Base-by-base conservation (phyloP, 2,888 invertebrate species). In the Campoplex nolae region DNA sequence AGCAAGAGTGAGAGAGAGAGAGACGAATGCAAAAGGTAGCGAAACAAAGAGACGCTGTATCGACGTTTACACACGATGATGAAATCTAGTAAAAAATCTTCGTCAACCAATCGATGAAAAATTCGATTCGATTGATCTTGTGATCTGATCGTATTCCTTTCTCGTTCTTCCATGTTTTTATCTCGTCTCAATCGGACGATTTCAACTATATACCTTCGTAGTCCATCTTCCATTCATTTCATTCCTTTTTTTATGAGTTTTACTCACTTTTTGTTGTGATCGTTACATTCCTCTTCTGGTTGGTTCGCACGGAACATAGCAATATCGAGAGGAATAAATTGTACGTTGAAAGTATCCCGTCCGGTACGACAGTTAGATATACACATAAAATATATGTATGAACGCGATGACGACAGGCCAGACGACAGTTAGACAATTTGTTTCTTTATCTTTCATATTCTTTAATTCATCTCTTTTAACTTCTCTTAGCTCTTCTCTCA, bases 51-150 rank as follows among this genome's bases (percentile, higher is more conserved):
- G n/a, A 73, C 1, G n/a, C 16, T 35, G 67, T 9, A 23, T 38
- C 9, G 11, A 48, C 35, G 18, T 67, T 45, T 54, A 18, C 35
- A n/a, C 32, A 54, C 54, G 54, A 58, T 23, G 58, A 78, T 23
- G 28, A 68, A 16, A 54, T 68, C 8, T n/a, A 32, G 73, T 28
- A 48, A 73, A 78, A 68, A 78, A 68, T 68, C 73, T 78, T 83
- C 58, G 58, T 56, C 58, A 74, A 74, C 58, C 48, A 77, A 78
- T 84, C 54, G 45, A 51, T 54, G 83, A 35, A 32, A 76, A 28
- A 74, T 56, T 48, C 83, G 67, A 54, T 73, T 65, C 83, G 74
- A 79, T 84, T 84, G 84, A 79, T 79, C 68, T 79, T 75, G 13
- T 73, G 81, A 73, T 81, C 16, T 68, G 58, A 67, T 42, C 62